Evolutionary conservation across 2,888 invertebrate species (phyloP), one percentile per base, ranked within the genome.

Genomic region (Drosophila nr. perissopoda): DNA sequence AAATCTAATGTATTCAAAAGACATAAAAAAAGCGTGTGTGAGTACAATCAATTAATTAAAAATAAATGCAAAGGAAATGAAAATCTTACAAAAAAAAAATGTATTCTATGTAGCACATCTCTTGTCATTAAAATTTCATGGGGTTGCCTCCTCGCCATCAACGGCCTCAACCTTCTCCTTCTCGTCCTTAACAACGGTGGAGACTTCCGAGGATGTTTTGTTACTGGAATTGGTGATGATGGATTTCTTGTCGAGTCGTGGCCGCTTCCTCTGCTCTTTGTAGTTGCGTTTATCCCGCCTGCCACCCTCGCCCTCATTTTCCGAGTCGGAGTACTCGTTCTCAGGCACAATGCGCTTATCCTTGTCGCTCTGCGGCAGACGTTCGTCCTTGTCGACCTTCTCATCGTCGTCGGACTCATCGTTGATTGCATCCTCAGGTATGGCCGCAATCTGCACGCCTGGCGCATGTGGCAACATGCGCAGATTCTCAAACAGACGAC

Each of bases 391-490:
- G 92, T 98, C 97, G 1, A 96, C 95, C 92, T 97, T 97, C 80
- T 98, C 98, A 90, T 98, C 99, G 84, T 97, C 97, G 16, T 93
- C 93, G 2, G 93, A 92, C 68, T 93, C 93, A 73, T 93, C 93
- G 67, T 93, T 93, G 63, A 93, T 92, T 13, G 92, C 93, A 73
- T 93, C 93, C 68, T 93, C 93, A 25, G 93, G 93, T 74, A 93
- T 93, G 5, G 92, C 74, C 78, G 93, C 93, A 13, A 93, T 93
- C 80, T 93, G 93, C 1, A 93, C 95, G 27, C 99, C 99, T 0
- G 99, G 99, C 0, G 99, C 99, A 93, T 99, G 98, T 0, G 99
- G 99, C 84, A 99, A 93, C 98, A 99, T 98, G 70, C 99, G 94
- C 67, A 99, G 94, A 93, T 99, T 99, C 93, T 99, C 99, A 94